These are phyloP conservation scores for Zingel zingel DNA, from an alignment of 2,113 vertebrate genomes.

Conservation along the genomic window DNA sequence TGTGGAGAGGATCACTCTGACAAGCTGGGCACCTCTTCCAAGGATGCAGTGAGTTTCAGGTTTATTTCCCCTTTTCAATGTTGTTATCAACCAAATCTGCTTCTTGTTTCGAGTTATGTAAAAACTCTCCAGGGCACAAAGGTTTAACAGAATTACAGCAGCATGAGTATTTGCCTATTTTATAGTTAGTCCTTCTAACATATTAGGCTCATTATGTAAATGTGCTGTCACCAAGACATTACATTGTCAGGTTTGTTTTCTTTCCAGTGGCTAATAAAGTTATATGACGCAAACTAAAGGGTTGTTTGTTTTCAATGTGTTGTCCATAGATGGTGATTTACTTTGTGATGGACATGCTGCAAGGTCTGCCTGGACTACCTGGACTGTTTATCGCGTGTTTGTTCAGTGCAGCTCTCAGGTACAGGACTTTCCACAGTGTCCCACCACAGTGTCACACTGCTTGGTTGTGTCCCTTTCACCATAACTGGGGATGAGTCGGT, in stretches of 20 bases:
- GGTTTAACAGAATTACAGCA: neutral
- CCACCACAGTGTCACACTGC: too few species aligned
- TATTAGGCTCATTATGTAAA: neutral
- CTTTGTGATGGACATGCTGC: slow-evolving; percentile 95
- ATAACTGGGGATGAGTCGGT: neutral
- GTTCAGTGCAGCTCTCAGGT: slow-evolving; percentile 97
- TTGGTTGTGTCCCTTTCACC: neutral
- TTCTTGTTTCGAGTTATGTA: neutral
- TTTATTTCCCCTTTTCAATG: neutral
- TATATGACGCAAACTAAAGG: neutral
- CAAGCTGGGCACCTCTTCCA: slow-evolving; percentile 68
- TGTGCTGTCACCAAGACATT: neutral
- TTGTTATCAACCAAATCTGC: neutral
- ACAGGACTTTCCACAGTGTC: slow-evolving; percentile 2
- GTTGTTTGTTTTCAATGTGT: neutral
- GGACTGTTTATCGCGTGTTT: slow-evolving; percentile 96
- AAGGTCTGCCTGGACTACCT: slow-evolving; percentile 89
- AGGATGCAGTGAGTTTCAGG: slow-evolving; percentile 83
- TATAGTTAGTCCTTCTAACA: neutral
- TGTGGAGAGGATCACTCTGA: slow-evolving; percentile 76
- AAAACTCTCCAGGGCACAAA: neutral
- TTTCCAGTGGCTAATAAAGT: neutral
- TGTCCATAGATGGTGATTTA: slow-evolving; percentile 90
- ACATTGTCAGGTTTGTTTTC: neutral
- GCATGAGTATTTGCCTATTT: slow-evolving; percentile 22